Conservation (phyloP, 2,888 invertebrate genomes). For the Diarsia mendica region DNA sequence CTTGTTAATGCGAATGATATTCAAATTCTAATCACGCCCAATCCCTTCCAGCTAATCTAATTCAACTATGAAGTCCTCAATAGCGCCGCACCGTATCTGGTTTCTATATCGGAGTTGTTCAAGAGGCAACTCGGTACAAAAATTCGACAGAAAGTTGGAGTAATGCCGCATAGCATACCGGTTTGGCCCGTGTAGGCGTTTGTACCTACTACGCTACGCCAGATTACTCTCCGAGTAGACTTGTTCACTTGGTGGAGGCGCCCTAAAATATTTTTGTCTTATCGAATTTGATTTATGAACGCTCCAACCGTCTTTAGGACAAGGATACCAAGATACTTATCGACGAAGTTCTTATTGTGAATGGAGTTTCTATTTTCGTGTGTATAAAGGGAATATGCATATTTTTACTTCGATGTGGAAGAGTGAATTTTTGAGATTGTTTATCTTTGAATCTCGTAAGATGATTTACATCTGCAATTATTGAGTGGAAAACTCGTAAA, state of each 20-base stretch:
- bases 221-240: conserved; percentile 59
- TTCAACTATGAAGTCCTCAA: conserved; percentile 69
- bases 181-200: conserved; percentile 71
- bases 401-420: conserved; percentile 39
- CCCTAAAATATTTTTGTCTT: conserved; percentile 66
- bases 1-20: conserved; percentile 53
- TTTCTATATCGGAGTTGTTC: conserved; percentile 80
- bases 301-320: conserved; percentile 51
- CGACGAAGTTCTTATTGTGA: conserved; percentile 52
- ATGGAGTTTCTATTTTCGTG: conserved; percentile 53
- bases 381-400: conserved; percentile 52
- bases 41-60: conserved; percentile 70
- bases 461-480: conserved; percentile 55
- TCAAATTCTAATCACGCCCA: conserved; percentile 59
- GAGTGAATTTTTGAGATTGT: conserved; percentile 41
- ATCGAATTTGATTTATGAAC: conserved; percentile 68
- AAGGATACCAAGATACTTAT: conserved; percentile 62
- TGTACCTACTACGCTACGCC: conserved; percentile 47
- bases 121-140: conserved; percentile 75
- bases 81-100: conserved; percentile 77
- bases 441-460: conserved; percentile 39
- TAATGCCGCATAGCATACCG: conserved; percentile 66
- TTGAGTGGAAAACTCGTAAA: conserved; percentile 32
- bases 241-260: conserved; percentile 51
- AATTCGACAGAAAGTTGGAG: conserved; percentile 76